Base-by-base conservation (phyloP, 2,797 vertebrate genomes). In the Sebastes aleutianus region DNA sequence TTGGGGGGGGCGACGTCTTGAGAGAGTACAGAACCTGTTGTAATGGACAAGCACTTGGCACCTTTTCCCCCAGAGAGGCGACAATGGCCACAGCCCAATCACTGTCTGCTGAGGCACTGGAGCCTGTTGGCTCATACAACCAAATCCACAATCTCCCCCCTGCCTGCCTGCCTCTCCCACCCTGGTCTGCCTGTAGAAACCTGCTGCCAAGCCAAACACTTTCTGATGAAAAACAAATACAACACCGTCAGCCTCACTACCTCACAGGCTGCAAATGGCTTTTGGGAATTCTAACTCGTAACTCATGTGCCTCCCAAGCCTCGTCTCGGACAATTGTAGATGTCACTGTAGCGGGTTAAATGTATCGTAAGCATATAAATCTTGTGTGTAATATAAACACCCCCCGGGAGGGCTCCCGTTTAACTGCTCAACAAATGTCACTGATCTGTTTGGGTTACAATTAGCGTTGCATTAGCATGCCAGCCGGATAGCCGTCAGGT, bases 41-140 rank as follows among this genome's bases (percentile, higher is more conserved):
- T 83, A 91, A 91, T 84, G 85, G 91, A 91, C 81, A 86, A 82
- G 83, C 84, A 88, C 92, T 92, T 93, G 90, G 91, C 88, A 89
- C 88, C 74, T 85, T 85, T 74, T 73, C 59, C 83, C 78, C 78
- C 12, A 7, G 75, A 87, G 87, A 90, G 67, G 64, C 79, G 39
- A 56, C 87, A 29, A 67, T 61, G 74, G 87, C 83, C 29, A 16
- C 72, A 59, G 79, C 68, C 85, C 85, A 91, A 89, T 88, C 88
- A 80, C 58, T 74, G 83, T 69, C 74, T 83, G 57, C 87, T 39
- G 79, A 78, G 79, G 84, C 61, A 68, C 75, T 50, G 64, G 32
- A 78, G 79, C 59, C 63, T 59, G 64, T 77, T 89, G 74, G 79
- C 78, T 83, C 53, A 43, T 62, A 75, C 63, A 26, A 53, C 16